Conservation (phyloP, 2,113 vertebrate species). For the Calidris pygmaea region DNA sequence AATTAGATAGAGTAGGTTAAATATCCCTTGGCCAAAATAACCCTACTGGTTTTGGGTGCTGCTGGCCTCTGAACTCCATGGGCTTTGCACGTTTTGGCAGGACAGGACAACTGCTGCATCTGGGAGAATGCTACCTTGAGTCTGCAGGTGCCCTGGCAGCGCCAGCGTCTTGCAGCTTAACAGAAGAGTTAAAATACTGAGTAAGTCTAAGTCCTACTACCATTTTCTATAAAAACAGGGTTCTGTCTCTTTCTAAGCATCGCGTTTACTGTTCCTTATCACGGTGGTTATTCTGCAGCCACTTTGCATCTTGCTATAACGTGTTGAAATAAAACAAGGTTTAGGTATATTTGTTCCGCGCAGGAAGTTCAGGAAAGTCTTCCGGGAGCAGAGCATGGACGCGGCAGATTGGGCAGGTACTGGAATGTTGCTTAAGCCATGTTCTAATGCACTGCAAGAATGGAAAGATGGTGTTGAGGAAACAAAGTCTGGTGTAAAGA, state of each 20-base stretch:
- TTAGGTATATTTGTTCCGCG: constrained; percentile 52
- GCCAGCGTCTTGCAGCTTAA: fast-evolving
- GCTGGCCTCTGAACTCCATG: background rate
- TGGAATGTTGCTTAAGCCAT: constrained; percentile 85
- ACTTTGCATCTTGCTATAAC: fast-evolving
- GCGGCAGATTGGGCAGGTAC: constrained; percentile 88
- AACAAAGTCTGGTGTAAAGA: too few species aligned
- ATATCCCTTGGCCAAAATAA: background rate
- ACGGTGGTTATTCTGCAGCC: background rate
- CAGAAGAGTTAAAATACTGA: background rate
- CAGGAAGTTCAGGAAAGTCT: constrained; percentile 79
- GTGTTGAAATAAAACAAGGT: background rate
- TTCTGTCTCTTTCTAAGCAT: background rate
- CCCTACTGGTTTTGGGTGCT: background rate
- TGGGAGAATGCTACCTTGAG: background rate
- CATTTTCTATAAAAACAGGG: background rate
- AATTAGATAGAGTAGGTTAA: fast-evolving
- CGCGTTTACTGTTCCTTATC: background rate
- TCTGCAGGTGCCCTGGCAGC: background rate
- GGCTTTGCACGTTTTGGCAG: background rate
- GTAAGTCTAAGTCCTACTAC: too few species aligned
- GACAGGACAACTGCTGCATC: background rate
- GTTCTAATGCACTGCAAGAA: constrained; percentile 84
- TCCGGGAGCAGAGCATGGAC: constrained; percentile 70
- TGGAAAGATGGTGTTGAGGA: background rate